Conservation (phyloP, 2,797 vertebrate genomes). For the Spea hammondii region DNA sequence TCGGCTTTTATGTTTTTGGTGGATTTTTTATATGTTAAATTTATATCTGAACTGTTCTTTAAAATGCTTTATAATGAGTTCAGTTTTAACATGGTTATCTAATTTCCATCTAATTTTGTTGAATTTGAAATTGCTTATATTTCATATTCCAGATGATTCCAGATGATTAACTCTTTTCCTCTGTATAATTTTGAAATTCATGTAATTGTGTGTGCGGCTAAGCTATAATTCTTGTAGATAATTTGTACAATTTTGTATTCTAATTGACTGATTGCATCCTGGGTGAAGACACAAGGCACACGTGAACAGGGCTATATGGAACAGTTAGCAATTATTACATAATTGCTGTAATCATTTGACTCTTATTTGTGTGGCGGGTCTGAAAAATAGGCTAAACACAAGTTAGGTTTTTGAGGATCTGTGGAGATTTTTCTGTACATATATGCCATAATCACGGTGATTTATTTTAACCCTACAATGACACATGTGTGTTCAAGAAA, state of each 20-base stretch:
- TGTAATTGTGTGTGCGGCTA: neutral
- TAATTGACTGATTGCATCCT: neutral
- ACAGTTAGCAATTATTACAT: neutral
- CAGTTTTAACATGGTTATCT: neutral
- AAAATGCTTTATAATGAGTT: too few relatives aligned
- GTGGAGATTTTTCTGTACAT: too few relatives aligned
- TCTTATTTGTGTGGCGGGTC: neutral
- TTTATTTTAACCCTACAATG: too few relatives aligned
- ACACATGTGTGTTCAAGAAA: too few relatives aligned
- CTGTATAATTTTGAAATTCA: neutral
- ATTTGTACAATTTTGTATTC: neutral
- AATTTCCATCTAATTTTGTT: neutral
- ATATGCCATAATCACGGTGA: too few relatives aligned
- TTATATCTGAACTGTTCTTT: too few relatives aligned
- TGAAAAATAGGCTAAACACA: too few relatives aligned
- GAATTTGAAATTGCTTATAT: neutral
- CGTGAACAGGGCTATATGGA: neutral
- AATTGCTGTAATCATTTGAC: neutral
- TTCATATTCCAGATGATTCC: neutral
- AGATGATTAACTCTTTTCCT: neutral
- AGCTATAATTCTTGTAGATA: neutral
- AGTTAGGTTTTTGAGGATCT: too few relatives aligned
- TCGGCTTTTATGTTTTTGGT: too few relatives aligned
- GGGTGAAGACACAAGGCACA: neutral
- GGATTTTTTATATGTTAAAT: too few relatives aligned